Percentiles rank a stretch among this genome's conserved stretches.
Conservation (phyloP, 2,113 vertebrate genomes). For the Cacatua alba region DNA sequence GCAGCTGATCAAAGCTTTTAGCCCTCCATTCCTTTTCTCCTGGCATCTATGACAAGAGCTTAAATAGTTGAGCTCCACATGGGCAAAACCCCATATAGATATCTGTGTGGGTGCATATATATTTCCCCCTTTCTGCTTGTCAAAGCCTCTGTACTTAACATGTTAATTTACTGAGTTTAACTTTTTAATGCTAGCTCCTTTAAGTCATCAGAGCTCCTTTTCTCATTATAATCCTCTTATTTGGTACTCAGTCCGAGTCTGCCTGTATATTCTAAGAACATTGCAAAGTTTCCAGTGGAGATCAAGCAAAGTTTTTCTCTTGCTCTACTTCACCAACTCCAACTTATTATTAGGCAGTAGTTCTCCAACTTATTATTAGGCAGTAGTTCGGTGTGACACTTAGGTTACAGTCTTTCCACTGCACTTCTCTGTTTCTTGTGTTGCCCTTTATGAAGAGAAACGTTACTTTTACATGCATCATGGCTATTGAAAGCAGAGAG, state of each 20-base stretch:
- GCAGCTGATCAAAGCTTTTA: conserved; percentile 53
- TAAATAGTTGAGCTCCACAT: conserved; percentile 15
- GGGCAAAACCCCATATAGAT: background rate
- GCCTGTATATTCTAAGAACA: background rate
- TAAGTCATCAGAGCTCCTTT: conserved; percentile 43
- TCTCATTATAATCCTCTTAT: conserved; percentile 62
- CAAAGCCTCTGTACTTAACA: conserved; percentile 41
- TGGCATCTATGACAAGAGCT: conserved; percentile 48
- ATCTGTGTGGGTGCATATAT: background rate
- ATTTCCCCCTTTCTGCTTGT: background rate
- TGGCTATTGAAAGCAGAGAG: background rate
- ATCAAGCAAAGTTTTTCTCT: conserved; percentile 54
- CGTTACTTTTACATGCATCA: background rate
- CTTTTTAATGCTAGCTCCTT: conserved; percentile 49
- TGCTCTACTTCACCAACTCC: conserved; percentile 45
- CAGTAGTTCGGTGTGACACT: background rate
- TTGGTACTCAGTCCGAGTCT: conserved; percentile 55
- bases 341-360: background rate
- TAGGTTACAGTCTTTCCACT: background rate
- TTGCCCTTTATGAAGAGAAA: background rate
- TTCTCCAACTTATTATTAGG: background rate
- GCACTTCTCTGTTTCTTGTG: background rate
- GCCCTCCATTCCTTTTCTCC: background rate
- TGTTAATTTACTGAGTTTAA: conserved; percentile 55
- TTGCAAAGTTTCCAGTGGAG: conserved; percentile 5